These are phyloP conservation scores for Corvus cornix DNA, from an alignment of 2,113 vertebrate species.

Conservation along the genomic window DNA sequence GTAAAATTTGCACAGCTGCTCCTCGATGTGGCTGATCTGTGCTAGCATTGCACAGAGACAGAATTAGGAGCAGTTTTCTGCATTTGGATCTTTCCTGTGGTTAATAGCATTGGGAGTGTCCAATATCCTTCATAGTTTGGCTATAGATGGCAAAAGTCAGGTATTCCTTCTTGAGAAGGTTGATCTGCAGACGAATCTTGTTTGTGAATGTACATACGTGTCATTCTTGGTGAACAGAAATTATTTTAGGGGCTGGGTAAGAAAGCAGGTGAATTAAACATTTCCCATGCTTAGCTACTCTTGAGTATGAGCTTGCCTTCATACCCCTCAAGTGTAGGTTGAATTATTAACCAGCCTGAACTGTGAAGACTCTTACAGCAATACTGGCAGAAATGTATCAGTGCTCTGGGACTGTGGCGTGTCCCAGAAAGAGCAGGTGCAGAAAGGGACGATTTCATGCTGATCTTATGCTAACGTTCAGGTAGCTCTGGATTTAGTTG, in stretches of 20 bases:
- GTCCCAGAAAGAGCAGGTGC: not conserved
- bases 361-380: not conserved
- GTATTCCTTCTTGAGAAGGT: not conserved
- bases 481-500: not conserved
- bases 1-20: not conserved
- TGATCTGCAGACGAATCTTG: rapidly evolving
- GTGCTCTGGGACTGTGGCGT: rapidly evolving
- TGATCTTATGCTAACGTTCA: not conserved
- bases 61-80: not conserved
- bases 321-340: not conserved
- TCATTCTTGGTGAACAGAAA: not conserved
- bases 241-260: not conserved
- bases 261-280: not conserved
- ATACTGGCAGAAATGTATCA: not conserved
- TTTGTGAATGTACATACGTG: rapidly evolving
- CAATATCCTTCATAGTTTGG: not conserved
- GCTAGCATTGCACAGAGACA: not conserved
- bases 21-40: rapidly evolving
- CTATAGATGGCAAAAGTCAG: not conserved
- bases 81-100: not conserved
- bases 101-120: not conserved
- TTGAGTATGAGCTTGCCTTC: not conserved
- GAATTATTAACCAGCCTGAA: not conserved
- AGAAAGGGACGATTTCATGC: rapidly evolving
- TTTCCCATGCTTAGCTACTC: not conserved